phyloP scores from a whole-genome alignment of 2,888 invertebrate genomes.

The Idaea aversata region DNA sequence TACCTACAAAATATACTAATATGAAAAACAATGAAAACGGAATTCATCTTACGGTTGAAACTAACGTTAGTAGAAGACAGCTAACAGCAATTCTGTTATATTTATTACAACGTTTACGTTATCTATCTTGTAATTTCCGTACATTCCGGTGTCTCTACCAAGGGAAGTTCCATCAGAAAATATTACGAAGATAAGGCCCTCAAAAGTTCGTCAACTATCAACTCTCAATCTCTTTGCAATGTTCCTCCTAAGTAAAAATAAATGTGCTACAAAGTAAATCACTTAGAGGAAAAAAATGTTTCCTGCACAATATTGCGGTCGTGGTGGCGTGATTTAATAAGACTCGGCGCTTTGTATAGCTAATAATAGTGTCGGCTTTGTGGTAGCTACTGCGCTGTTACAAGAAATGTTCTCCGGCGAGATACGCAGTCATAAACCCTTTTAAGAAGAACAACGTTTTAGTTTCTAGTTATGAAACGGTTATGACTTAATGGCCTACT shows the following conservation, averaged over 20 bases:
- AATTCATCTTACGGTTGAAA: no score
- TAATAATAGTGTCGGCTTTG: constrained; percentile 17
- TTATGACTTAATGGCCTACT: background rate
- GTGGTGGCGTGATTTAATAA: constrained; percentile 24
- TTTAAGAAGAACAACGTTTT: background rate
- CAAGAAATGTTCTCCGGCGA: background rate
- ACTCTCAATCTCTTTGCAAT: constrained; percentile 1
- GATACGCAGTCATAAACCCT: background rate
- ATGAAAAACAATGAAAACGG: no score
- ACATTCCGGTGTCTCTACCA: background rate
- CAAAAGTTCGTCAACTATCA: background rate
- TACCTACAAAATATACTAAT: no score
- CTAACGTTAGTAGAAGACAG: background rate
- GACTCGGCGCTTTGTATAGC: constrained; percentile 21
- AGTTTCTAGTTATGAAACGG: background rate
- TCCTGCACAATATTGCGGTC: constrained; percentile 21
- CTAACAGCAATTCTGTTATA: background rate
- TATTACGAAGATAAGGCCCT: background rate
- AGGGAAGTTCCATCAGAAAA: background rate
- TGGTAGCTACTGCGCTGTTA: background rate
- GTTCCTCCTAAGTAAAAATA: constrained; percentile 13
- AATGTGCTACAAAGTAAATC: constrained; percentile 16
- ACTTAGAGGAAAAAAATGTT: constrained; percentile 17
- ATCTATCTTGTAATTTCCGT: background rate
- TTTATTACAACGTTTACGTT: background rate